Evolutionary conservation across 2,888 invertebrate species (phyloP), one percentile per base, ranked within the genome.

Genomic region (Pollenia amentaria): DNA sequence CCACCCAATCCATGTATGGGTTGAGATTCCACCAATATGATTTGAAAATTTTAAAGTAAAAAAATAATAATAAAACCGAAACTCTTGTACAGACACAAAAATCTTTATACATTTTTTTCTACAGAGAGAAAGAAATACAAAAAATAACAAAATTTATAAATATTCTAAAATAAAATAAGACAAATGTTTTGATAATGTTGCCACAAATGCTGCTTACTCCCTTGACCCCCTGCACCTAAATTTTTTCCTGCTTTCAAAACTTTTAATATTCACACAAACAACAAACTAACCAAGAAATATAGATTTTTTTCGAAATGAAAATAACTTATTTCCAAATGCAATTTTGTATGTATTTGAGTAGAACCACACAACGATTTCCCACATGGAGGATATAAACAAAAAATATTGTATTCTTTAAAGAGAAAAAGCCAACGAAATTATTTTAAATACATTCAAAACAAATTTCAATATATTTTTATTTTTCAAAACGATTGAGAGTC

Each of bases 1-100:
- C 90, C 90, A 91, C 90, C 91, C 91, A 91, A 92, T 91, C 92
- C 93, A 93, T 93, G 93, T 93, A 93, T 93, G 93, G 91, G 92
- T 92, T 93, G 92, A 91, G 91, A 89, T 89, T 90, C 91, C 89
- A 90, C 90, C 89, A 90, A 76, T 53, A 76, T 72, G 65, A 87
- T 86, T 60, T 53, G 21, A 82, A 82, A 70, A 82, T 69, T 55
- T 69, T 9, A 18, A n/a, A 29, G 29, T 40, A 69, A 44, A 75
- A 29, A 65, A 46, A 60, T 18, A 76, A 53, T 29, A 29, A 29
- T 29, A 60, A 7, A 29, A n/a, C 6, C 11, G 10, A 46, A 73
- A 60, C 18, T 51, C 48, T 65, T 55, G 62, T 81, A 76, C 48
- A 78, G 73, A 72, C 73, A 77, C 72, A 80, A 67, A 72, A 55